phyloP scores from a whole-genome alignment of 92 coral and sea anemone species.

The Palythoa heliodiscus region DNA sequence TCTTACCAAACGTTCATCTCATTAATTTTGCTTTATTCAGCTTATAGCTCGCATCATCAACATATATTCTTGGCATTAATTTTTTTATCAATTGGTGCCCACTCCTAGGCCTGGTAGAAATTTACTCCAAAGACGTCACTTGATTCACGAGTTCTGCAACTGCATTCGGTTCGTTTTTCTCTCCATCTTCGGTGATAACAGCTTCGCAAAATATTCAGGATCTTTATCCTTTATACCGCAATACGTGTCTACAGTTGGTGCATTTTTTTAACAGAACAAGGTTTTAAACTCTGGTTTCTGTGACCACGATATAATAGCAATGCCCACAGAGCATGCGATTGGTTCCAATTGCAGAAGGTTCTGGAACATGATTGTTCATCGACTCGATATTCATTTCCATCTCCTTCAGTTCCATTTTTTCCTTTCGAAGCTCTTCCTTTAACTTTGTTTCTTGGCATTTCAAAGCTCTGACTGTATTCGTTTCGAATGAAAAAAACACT shows the following conservation, averaged over 20 bases:
- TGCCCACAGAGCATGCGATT: conserved; percentile 45
- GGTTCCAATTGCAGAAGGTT: conserved; percentile 49
- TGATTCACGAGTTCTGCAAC: conserved; percentile 30
- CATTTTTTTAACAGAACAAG: conserved; percentile 48
- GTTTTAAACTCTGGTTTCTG: conserved; percentile 44
- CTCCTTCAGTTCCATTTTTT: conserved; percentile 44
- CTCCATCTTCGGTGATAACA: conserved; percentile 26
- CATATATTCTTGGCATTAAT: conserved; percentile 39
- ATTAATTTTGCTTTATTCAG: conserved; percentile 43
- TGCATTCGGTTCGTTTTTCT: not conserved
- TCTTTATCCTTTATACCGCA: conserved; percentile 30
- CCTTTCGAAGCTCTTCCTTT: conserved; percentile 35
- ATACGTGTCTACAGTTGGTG: conserved; percentile 28
- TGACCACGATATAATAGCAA: conserved; percentile 58
- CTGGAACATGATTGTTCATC: conserved; percentile 46
- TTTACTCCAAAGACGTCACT: conserved; percentile 36
- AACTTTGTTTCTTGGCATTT: conserved; percentile 34
- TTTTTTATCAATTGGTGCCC: conserved; percentile 42
- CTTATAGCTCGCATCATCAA: conserved; percentile 40
- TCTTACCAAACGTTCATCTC: conserved; percentile 31
- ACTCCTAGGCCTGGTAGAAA: conserved; percentile 38
- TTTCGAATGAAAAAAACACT: not conserved
- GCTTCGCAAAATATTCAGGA: conserved; percentile 42
- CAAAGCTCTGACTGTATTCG: conserved; percentile 12
- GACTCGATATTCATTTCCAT: conserved; percentile 52